Conservation (phyloP, 1,140 invertebrate genomes). For the Ostrea denselamellosa region DNA sequence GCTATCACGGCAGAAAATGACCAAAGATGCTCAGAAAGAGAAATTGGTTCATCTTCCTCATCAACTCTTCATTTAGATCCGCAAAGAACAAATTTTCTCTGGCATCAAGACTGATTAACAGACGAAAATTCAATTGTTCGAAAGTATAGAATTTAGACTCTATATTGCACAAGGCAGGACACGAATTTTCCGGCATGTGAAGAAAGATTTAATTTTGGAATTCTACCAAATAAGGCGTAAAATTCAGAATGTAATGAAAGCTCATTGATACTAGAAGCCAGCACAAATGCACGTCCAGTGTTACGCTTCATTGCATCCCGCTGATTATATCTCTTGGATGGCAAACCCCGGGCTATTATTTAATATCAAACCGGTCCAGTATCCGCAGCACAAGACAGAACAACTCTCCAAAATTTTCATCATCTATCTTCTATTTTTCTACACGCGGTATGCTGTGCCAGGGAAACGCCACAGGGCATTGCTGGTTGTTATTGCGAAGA, state of each 20-base stretch:
- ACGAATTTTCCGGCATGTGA: slow-evolving; percentile 59
- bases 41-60: slow-evolving; percentile 13
- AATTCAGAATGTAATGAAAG: slow-evolving; percentile 62
- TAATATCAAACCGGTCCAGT: slow-evolving; percentile 49
- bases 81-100: slow-evolving; percentile 57
- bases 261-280: slow-evolving; percentile 59
- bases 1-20: not conserved
- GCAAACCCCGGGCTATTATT: slow-evolving; percentile 58
- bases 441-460: slow-evolving; percentile 45
- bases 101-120: slow-evolving; percentile 54
- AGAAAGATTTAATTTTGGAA: slow-evolving; percentile 61
- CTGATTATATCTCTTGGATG: slow-evolving; percentile 51
- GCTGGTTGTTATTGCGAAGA: slow-evolving; percentile 17
- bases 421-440: slow-evolving; percentile 55
- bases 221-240: slow-evolving; percentile 60
- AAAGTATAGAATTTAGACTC: slow-evolving; percentile 59
- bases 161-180: slow-evolving; percentile 52
- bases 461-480: slow-evolving; percentile 38
- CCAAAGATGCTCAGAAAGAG: not conserved
- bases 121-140: slow-evolving; percentile 58
- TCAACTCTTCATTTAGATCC: slow-evolving; percentile 13
- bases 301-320: slow-evolving; percentile 53
- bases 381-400: slow-evolving; percentile 44
- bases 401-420: slow-evolving; percentile 46
- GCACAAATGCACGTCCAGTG: slow-evolving; percentile 56